These are phyloP conservation scores for Brachylomia viminalis DNA, from an alignment of 2,888 invertebrate genomes.

Conservation along the genomic window DNA sequence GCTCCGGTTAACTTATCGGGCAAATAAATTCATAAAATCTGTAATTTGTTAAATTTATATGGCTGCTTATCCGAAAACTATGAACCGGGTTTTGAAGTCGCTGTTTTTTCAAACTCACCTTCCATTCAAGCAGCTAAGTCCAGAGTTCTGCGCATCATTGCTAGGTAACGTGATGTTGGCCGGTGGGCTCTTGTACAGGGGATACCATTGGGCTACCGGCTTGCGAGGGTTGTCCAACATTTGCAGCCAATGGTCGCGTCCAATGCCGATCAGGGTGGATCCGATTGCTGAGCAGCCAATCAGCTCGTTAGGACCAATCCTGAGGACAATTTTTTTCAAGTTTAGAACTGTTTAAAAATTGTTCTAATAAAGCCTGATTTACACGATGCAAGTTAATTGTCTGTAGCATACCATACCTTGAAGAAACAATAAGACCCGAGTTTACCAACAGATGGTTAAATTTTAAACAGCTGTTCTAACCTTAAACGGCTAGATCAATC, in stretches of 20 bases:
- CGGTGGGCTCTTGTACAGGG: constrained; percentile 93
- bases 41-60: too few relatives aligned
- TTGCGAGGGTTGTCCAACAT: constrained; percentile 95
- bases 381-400: too few relatives aligned
- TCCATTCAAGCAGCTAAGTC: constrained; percentile 93
- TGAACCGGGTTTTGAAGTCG: too few relatives aligned
- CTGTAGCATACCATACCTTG: too few relatives aligned
- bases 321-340: constrained; percentile 76
- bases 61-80: too few relatives aligned
- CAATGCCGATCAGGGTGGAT: constrained; percentile 93
- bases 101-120: constrained; percentile 85
- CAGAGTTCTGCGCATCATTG: constrained; percentile 90
- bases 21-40: too few relatives aligned
- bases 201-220: constrained; percentile 96
- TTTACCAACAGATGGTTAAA: too few relatives aligned
- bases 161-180: constrained; percentile 90
- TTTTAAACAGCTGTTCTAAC: too few relatives aligned
- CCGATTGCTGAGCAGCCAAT: constrained; percentile 96
- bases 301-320: constrained; percentile 96
- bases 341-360: neutral
- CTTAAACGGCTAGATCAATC: too few relatives aligned
- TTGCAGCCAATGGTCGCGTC: constrained; percentile 96
- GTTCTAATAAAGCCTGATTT: neutral
- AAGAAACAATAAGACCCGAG: too few relatives aligned
- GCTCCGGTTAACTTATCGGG: too few relatives aligned